Conservation (phyloP, 2,888 invertebrate genomes). For the Globia sparganii region DNA sequence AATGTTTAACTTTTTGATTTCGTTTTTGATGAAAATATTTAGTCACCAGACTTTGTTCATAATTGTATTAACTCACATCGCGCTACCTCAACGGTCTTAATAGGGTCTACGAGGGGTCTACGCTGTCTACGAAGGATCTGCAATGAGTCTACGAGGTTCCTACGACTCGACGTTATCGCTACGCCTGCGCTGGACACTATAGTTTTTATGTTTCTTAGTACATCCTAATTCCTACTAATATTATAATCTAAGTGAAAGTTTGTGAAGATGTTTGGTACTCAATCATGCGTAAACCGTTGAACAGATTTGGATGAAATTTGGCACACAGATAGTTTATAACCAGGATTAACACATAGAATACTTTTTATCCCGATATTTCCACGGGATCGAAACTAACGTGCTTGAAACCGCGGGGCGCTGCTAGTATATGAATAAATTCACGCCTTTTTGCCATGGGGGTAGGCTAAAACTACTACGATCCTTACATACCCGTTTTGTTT, state of each 20-base stretch:
- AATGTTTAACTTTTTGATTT: neutral
- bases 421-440: neutral
- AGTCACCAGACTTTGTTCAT: neutral
- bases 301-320: too few relatives aligned
- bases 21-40: neutral
- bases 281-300: too few relatives aligned
- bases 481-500: neutral
- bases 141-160: neutral
- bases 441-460: neutral
- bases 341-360: too few relatives aligned
- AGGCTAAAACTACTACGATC: neutral
- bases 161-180: neutral
- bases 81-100: neutral
- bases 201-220: neutral
- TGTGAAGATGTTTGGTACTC: too few relatives aligned
- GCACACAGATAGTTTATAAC: too few relatives aligned
- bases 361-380: too few relatives aligned
- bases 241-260: too few relatives aligned
- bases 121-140: neutral
- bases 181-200: neutral
- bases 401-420: too few relatives aligned
- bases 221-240: too few relatives aligned
- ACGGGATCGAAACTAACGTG: too few relatives aligned
- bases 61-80: neutral
- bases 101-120: neutral